A percentile compares a stretch with the other conserved stretches of the same genome.
phyloP scores from a whole-genome alignment of 2,888 invertebrate species.

The Chirona hameri region DNA sequence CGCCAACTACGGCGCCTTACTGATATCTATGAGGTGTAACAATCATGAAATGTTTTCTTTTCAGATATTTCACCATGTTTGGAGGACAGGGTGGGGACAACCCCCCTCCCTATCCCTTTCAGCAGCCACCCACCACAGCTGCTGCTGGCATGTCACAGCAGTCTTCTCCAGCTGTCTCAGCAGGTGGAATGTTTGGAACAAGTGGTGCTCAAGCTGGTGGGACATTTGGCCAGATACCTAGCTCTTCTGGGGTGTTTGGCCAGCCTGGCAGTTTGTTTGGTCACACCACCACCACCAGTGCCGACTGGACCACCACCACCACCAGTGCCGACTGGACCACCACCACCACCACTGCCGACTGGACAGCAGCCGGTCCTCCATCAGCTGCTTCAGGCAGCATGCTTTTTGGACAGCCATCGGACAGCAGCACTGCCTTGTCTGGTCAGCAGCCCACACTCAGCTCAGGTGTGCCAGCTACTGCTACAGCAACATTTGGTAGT shows the following conservation, averaged over 20 bases:
- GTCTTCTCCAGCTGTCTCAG: not conserved
- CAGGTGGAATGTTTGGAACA: too few species aligned
- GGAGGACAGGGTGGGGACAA: not conserved
- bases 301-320: not conserved
- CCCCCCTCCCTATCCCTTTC: not conserved
- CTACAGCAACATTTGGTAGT: too few species aligned
- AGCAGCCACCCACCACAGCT: not conserved
- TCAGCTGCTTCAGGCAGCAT: not conserved
- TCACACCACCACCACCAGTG: not conserved
- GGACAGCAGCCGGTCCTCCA: not conserved
- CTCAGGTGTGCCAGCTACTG: not conserved
- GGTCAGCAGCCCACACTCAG: not conserved
- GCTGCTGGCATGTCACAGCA: not conserved
- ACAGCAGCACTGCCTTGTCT: not conserved
- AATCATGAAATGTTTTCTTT: too few species aligned
- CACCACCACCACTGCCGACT: not conserved
- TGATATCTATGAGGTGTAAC: too few species aligned
- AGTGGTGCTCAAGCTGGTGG: too few species aligned
- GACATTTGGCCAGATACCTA: too few species aligned
- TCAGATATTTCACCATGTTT: not conserved
- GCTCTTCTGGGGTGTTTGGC: not conserved
- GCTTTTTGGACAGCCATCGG: not conserved
- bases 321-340: not conserved
- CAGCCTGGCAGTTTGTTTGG: not conserved
- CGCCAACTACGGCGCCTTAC: too few species aligned